Evolutionary conservation across 2,888 invertebrate genomes (phyloP).

Genomic region (Erpobdella octoculata): DNA sequence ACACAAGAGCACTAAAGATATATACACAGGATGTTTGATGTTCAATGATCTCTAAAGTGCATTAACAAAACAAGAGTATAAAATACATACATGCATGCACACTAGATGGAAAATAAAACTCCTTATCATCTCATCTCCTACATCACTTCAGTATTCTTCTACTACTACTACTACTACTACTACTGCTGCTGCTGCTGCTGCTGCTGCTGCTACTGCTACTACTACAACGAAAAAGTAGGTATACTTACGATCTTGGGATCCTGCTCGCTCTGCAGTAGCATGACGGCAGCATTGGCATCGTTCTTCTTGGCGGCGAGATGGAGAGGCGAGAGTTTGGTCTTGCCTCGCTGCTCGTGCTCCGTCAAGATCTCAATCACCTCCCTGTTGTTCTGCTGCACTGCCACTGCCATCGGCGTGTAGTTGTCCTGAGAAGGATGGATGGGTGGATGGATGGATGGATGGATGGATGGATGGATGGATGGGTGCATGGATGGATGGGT

Average conservation of each 20-base stretch:
- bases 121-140: not conserved
- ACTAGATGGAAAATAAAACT: not conserved
- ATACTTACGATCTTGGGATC: slow-evolving; percentile 55
- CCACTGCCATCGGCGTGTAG: slow-evolving; percentile 96
- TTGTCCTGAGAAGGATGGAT: slow-evolving; percentile 77
- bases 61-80: not conserved
- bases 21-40: too few relatives aligned
- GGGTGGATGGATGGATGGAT: too few relatives aligned
- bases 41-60: not conserved
- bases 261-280: slow-evolving; percentile 91
- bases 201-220: too few relatives aligned
- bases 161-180: too few relatives aligned
- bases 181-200: too few relatives aligned
- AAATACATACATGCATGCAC: not conserved
- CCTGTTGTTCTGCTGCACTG: slow-evolving; percentile 97
- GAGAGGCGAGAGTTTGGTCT: slow-evolving; percentile 89
- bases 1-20: too few relatives aligned
- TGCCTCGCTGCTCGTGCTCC: slow-evolving; percentile 84
- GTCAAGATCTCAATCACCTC: slow-evolving; percentile 93
- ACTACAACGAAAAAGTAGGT: too few relatives aligned
- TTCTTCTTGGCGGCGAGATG: slow-evolving; percentile 99
- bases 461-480: too few relatives aligned
- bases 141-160: too few relatives aligned
- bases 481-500: not conserved
- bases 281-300: slow-evolving; percentile 91